Evolutionary conservation across 2,113 vertebrate species (phyloP).

Genomic region (Paedocypris sp.): DNA sequence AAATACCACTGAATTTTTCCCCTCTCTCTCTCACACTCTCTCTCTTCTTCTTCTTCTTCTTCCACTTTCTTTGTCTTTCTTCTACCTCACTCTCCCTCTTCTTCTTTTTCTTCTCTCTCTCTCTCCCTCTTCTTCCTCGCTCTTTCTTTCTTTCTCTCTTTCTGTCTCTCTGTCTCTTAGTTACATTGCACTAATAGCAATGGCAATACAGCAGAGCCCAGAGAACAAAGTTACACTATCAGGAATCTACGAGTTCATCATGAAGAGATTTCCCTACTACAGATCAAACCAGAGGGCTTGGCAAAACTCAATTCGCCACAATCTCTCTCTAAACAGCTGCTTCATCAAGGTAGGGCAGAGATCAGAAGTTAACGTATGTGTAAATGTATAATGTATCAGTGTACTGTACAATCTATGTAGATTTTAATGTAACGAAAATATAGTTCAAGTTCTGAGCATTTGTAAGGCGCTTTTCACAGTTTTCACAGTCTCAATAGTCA

Average conservation of each 20-base stretch:
- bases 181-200: constrained; percentile 94
- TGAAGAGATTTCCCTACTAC: constrained; percentile 92
- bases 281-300: constrained; percentile 93
- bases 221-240: constrained; percentile 86
- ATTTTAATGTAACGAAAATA: too few species aligned
- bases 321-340: constrained; percentile 96
- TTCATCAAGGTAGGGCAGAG: constrained; percentile 79
- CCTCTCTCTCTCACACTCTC: too few species aligned
- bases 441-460: too few species aligned
- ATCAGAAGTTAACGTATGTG: background rate
- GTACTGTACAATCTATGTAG: background rate
- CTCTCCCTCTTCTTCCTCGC: background rate
- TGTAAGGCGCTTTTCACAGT: too few species aligned
- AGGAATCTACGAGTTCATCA: constrained; percentile 98
- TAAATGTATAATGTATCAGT: background rate
- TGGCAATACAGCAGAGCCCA: constrained; percentile 96
- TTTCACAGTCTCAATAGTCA: too few species aligned
- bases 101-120: too few species aligned
- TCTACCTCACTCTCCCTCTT: too few species aligned
- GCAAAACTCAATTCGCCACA: constrained; percentile 98
- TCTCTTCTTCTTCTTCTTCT: too few species aligned
- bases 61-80: too few species aligned
- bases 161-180: constrained; percentile 57
- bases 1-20: too few species aligned
- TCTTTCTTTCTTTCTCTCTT: background rate